Evolutionary conservation across 1,140 invertebrate species (phyloP).

Genomic region (Delia radicum): DNA sequence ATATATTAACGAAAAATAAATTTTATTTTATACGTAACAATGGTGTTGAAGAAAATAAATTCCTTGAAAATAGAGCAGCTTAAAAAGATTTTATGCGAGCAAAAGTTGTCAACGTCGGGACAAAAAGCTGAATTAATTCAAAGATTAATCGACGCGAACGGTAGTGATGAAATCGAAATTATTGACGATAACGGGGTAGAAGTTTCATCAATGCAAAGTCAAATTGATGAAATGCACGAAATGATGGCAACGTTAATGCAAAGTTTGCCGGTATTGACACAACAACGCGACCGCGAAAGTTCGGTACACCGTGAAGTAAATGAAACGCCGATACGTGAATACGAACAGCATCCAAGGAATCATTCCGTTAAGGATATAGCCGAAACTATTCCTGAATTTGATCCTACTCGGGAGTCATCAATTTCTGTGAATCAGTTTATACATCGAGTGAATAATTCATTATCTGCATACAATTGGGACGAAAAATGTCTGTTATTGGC

Average conservation of each 20-base stretch:
- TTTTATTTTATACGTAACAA: too few species aligned
- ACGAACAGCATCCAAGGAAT: background rate
- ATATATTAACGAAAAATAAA: too few species aligned
- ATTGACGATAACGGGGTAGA: background rate
- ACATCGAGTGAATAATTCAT: conserved; percentile 16
- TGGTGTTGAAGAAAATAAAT: too few species aligned
- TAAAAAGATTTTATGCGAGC: conserved; percentile 1
- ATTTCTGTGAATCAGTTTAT: conserved; percentile 26
- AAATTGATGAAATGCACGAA: conserved; percentile 6
- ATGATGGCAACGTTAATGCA: background rate
- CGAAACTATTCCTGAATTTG: conserved; percentile 17
- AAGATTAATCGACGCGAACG: background rate
- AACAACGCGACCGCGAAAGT: background rate
- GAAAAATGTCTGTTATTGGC: conserved; percentile 13
- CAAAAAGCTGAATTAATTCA: background rate
- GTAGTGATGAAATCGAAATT: conserved; percentile 9
- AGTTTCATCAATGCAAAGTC: background rate
- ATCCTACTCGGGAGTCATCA: conserved; percentile 12
- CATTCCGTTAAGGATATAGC: conserved; percentile 27
- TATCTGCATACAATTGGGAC: background rate
- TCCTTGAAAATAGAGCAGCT: conserved; percentile 23
- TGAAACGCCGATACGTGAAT: background rate
- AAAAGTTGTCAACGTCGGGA: background rate
- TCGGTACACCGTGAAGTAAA: background rate
- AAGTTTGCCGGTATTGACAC: too few species aligned